phyloP scores from a whole-genome alignment of 1,140 invertebrate species.

The Orius laevigatus region DNA sequence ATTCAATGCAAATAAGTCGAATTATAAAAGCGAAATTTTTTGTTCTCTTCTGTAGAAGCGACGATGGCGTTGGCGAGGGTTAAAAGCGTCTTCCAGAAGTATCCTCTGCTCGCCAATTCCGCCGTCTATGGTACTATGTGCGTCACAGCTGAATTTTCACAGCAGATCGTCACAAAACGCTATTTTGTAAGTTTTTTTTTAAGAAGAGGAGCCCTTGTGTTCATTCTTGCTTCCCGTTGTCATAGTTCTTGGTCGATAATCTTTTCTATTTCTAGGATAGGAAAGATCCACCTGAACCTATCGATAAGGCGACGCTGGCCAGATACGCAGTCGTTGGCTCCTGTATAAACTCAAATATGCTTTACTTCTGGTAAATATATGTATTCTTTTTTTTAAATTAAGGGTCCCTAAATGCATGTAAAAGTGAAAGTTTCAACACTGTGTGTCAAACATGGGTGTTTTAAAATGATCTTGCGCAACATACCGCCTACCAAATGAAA shows the following conservation, averaged over 20 bases:
- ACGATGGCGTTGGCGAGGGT: constrained; percentile 10
- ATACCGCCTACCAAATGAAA: no score
- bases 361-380: constrained; percentile 41
- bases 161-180: constrained; percentile 51
- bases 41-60: no score
- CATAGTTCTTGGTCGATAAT: no score
- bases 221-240: no score
- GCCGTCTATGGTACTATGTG: constrained; percentile 59
- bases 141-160: constrained; percentile 56
- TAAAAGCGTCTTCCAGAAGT: constrained; percentile 26
- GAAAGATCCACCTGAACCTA: constrained; percentile 27
- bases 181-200: constrained; percentile 37
- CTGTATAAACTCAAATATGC: constrained; percentile 37
- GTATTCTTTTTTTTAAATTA: background rate
- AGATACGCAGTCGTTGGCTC: constrained; percentile 43
- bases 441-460: no score
- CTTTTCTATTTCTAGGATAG: no score
- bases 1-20: no score
- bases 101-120: constrained; percentile 54
- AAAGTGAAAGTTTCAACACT: no score
- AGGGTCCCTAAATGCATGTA: no score
- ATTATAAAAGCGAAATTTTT: no score
- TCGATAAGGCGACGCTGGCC: constrained; percentile 34
- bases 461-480: no score
- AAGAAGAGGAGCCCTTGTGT: no score